Evolutionary conservation across 1,140 invertebrate genomes (phyloP), one percentile per base, ranked within the genome.

Genomic region (Ceratina calcarata): DNA sequence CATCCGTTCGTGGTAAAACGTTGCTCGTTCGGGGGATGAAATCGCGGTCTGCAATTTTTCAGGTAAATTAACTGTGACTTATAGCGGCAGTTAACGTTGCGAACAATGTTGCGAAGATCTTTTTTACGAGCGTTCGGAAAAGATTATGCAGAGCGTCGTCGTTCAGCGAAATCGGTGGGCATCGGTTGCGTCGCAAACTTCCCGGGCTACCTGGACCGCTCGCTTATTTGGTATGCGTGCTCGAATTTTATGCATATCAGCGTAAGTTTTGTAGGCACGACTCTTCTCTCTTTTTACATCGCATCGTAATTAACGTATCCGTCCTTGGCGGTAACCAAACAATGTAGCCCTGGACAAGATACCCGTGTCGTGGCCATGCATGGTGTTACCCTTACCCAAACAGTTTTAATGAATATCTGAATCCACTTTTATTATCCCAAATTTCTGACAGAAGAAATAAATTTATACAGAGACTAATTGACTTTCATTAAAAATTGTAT

Each of bases 261-360:
- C 18, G 22, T 24, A 24, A 24, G 22, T n/a, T 57, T 76, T 12
- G 51, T 51, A 16, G 32, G 10, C 22, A 15, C 37, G 20, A 77
- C 22, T 13, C 10, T 51, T 24, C 49, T 53, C 27, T 49, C 12
- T 24, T 49, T 53, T 37, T n/a, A 45, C 55, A 13, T 45, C 20
- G 60, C 55, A 72, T 45, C 67, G 62, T 77, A 78, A 83, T 83
- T 83, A 83, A 83, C 73, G 45, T 70, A 64, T 6, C 45, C 62
- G n/a, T 51, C 24, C 66, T 69, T 45, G 32, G 57, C 37, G 32
- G 18, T 27, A 24, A 27, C 32, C 32, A 18, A 27, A 62, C 55
- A 53, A 27, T 55, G 55, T 51, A 20, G 37, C 27, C 0, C 8
- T 37, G 15, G 22, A 45, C 58, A 61, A 61, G 58, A 6, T 45